Conservation (phyloP, 2,797 vertebrate species). For the Acestrorhynchus altus region DNA sequence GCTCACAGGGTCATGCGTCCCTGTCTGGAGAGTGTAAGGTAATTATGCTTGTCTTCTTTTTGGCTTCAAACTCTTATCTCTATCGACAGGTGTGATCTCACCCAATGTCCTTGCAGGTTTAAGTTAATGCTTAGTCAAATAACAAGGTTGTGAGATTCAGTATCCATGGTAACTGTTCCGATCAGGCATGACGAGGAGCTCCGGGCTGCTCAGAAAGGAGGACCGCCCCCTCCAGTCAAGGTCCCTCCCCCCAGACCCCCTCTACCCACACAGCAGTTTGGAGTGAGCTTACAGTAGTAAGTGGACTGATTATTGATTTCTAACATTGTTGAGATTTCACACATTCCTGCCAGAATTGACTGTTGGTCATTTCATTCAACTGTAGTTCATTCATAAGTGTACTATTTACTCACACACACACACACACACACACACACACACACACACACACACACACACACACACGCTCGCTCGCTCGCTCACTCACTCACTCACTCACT, state of each 20-base stretch:
- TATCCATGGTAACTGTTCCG: slow-evolving; percentile 29
- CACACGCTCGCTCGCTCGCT: no score
- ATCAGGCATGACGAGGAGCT: slow-evolving; percentile 84
- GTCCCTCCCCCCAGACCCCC: slow-evolving; percentile 82
- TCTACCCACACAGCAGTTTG: slow-evolving; percentile 89
- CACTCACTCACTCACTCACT: no score
- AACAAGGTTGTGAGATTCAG: slow-evolving; percentile 7
- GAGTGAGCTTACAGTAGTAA: slow-evolving; percentile 89
- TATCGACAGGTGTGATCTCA: neutral
- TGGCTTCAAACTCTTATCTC: neutral
- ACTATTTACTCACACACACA: no score
- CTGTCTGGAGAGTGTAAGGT: neutral
- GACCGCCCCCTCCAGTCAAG: slow-evolving; percentile 63
- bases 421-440: no score
- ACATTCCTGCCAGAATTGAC: no score
- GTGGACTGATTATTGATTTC: slow-evolving; percentile 48
- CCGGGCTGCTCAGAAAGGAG: slow-evolving; percentile 68
- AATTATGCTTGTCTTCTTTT: neutral
- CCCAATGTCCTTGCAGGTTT: slow-evolving; percentile 1
- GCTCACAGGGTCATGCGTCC: neutral
- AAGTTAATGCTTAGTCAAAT: slow-evolving; percentile 16
- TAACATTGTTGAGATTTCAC: neutral
- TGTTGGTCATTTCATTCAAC: neutral
- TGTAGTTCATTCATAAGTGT: neutral
- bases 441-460: no score